These are phyloP conservation scores for Crossoptilon crossoptilon DNA, from an alignment of 2,797 vertebrate species.

Conservation along the genomic window DNA sequence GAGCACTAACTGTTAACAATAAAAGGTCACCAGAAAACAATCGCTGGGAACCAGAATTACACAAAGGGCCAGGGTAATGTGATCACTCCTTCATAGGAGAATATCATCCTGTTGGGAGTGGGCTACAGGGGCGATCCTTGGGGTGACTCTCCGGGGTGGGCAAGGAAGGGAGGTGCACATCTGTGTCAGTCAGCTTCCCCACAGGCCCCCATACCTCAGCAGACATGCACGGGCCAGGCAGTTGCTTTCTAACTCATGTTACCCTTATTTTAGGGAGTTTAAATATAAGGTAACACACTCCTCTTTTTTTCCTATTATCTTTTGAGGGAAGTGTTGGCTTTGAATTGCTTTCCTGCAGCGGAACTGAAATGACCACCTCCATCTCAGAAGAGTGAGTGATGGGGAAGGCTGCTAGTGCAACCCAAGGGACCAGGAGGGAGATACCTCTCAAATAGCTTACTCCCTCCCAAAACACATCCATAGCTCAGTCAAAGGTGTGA, in stretches of 20 bases:
- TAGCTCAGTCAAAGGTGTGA: background rate
- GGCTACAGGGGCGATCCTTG: background rate
- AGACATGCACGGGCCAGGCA: fast-evolving
- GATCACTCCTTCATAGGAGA: slow-evolving; percentile 12
- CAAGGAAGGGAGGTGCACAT: background rate
- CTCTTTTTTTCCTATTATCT: background rate
- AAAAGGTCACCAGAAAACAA: slow-evolving; percentile 76
- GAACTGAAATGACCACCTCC: fast-evolving
- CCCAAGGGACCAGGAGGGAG: slow-evolving; percentile 1
- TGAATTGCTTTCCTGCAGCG: background rate
- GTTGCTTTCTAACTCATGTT: background rate
- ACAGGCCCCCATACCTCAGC: background rate
- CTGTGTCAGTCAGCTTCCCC: background rate
- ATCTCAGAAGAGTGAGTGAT: background rate
- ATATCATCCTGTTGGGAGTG: background rate
- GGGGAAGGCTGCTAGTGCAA: slow-evolving; percentile 2
- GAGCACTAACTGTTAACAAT: slow-evolving; percentile 67
- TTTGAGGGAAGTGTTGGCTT: background rate
- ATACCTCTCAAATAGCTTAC: background rate
- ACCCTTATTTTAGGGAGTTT: background rate
- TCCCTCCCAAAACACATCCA: background rate
- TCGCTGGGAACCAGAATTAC: slow-evolving; percentile 70
- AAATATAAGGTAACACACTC: background rate
- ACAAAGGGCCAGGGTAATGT: slow-evolving; percentile 45
- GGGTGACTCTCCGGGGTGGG: background rate